phyloP scores from a whole-genome alignment of 2,797 vertebrate genomes.

The Coregonus suidteri region DNA sequence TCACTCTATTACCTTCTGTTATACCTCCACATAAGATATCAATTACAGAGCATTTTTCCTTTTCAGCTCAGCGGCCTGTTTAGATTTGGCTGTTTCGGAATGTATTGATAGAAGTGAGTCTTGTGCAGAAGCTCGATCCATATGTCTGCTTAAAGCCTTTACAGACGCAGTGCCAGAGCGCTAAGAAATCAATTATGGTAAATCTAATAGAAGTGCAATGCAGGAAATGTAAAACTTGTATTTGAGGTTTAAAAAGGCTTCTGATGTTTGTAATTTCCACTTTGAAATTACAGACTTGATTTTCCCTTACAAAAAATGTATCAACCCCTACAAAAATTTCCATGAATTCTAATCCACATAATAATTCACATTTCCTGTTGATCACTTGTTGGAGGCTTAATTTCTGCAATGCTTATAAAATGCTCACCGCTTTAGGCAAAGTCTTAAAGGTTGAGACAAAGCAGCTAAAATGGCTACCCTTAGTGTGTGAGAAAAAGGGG shows the following conservation, averaged over 20 bases:
- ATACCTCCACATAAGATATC: background rate
- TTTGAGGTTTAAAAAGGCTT: too few species aligned
- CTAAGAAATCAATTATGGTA: background rate
- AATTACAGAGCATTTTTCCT: background rate
- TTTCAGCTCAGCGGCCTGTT: background rate
- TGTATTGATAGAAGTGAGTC: background rate
- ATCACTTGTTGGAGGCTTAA: too few species aligned
- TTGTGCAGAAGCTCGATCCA: background rate
- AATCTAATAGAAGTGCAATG: background rate
- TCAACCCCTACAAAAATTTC: too few species aligned
- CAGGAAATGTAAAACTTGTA: background rate
- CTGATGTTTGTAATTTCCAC: too few species aligned
- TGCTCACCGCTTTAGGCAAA: background rate
- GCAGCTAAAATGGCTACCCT: background rate
- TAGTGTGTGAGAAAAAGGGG: background rate
- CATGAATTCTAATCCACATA: too few species aligned
- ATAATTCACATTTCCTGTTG: too few species aligned
- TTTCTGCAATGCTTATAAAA: background rate
- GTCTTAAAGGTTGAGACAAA: background rate
- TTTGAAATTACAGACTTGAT: too few species aligned
- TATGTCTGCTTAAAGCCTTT: background rate
- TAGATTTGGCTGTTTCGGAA: background rate
- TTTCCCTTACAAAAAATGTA: too few species aligned
- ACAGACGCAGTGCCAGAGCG: background rate
- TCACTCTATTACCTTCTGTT: background rate